A percentile compares a stretch with the other conserved stretches of the same genome.
Evolutionary conservation across 2,113 vertebrate genomes (phyloP).

Genomic region (Centrocercus urophasianus): DNA sequence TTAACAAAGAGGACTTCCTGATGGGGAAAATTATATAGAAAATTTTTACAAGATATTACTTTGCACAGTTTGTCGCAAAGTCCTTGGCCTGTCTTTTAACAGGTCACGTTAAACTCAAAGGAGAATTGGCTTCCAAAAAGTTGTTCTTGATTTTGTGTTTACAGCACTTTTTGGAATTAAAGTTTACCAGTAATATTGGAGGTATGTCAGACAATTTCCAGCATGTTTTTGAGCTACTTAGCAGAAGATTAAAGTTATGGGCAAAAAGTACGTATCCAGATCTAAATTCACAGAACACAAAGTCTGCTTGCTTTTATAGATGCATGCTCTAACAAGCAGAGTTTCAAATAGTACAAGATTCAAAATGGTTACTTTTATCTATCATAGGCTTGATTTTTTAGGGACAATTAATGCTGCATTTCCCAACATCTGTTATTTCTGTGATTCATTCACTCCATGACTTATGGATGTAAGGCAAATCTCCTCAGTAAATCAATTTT

Average conservation of each 20-base stretch:
- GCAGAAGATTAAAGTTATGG: not conserved
- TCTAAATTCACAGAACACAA: not conserved
- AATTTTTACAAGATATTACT: conserved; percentile 42
- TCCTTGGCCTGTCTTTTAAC: conserved; percentile 36
- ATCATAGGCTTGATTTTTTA: not conserved
- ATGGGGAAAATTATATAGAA: conserved; percentile 39
- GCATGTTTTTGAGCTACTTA: not conserved
- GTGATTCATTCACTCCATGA: not conserved
- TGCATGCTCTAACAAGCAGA: not conserved
- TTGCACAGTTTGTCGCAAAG: not conserved
- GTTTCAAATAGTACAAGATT: not conserved
- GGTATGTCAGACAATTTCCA: not conserved
- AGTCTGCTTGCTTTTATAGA: not conserved
- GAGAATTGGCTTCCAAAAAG: not conserved
- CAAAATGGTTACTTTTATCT: not conserved
- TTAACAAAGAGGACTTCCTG: conserved; percentile 18
- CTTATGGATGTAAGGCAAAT: not conserved
- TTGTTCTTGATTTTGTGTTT: not conserved
- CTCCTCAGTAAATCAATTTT: not conserved
- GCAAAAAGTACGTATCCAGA: not conserved
- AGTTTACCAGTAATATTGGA: not conserved
- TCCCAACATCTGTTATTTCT: not conserved
- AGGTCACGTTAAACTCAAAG: not conserved
- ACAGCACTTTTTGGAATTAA: not conserved
- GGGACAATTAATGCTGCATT: not conserved